Base-by-base conservation (phyloP, 2,888 invertebrate species). In the Polydrusus tereticollis region DNA sequence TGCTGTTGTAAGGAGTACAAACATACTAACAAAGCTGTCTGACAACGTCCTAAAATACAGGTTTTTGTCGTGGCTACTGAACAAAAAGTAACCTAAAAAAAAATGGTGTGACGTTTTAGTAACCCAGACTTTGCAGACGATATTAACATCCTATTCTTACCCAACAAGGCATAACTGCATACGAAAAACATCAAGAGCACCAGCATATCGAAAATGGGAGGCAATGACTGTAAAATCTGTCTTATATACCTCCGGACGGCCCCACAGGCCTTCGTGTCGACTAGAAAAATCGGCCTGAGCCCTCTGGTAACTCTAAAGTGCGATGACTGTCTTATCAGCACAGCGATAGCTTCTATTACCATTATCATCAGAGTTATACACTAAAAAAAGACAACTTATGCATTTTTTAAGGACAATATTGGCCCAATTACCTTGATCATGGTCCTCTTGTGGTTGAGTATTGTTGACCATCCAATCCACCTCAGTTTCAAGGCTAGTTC, bases 271-370 rank as follows among this genome's bases (percentile, higher is more conserved):
- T 93, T 89, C 45, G 95, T 95, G 85, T 96, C 95, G 57, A 96
- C 92, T 45, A 96, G 85, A 86, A 96, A 96, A 79, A 96, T 93
- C n/a, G 96, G 96, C 14, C 96, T 88, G 10, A 96, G 85, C 4
- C 95, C 94, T 73, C 96, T 87, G n/a, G 95, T 95, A 62, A 94
- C 94, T 0, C 96, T 88, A 85, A 95, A 93, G 86, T 96, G 96
- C 0, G 93, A 93, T 0, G 93, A 92, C 83, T 94, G 94, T 16
- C 96, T 88, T 73, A 93, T 90, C 41, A 96, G 85, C 62, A 96
- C 93, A 41, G 92, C 91, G 58, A 94, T 87, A 0, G 95, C 94
- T 83, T 96, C 96, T 45, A 93, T 82, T 75, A 94, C 89, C 95
- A 96, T 95, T 77, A 95, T 92, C 38, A 90, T 84, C 60, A 95